Evolutionary conservation across 1,140 invertebrate genomes (phyloP), one percentile per base, ranked within the genome.

Genomic region (Drosophila micromelanica): DNA sequence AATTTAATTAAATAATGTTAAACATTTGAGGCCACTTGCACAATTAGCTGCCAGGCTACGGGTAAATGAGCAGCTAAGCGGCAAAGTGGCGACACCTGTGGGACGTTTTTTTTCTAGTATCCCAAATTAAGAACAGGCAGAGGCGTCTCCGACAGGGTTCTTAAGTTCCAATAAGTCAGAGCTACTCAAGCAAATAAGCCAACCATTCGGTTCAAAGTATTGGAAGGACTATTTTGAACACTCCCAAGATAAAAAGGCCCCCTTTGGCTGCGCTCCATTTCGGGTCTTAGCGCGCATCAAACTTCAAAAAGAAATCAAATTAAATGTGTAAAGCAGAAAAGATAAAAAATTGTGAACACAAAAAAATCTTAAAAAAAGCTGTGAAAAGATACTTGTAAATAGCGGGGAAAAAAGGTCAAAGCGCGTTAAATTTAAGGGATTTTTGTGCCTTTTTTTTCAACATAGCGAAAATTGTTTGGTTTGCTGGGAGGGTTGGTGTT

Each of bases 291-390:
- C 15, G 62, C 57, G 78, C 84, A 84, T 89, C 85, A 84, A 89
- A 89, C 84, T 89, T 89, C 84, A 89, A 89, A 90, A 90, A 89
- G 79, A 89, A 89, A 89, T 89, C 84, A 89, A 89, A 89, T 89
- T 89, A 89, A 89, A 89, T 89, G 84, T 84, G 84, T 80, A 84
- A 89, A 79, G 79, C 73, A 89, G 79, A 68, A 65, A 43, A 87
- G 82, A 87, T 84, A 89, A 87, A 82, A 81, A 52, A 9, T 2
- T 35, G 49, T 35, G 32, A 52, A 32, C 27, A 49, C 46, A 23
- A 27, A 5, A 84, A 76, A 67, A 30, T 12, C 17, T 20, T 20
- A 23, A 67, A 45, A 52, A 62, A 62, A 62, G 20, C 20, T 3
- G 64, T 63, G 78, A 74, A 74, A 81, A 74, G 62, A 72, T 75